These are phyloP conservation scores for Otolemur garnettii DNA, from an alignment of 2,113 vertebrate genomes.

Conservation along the genomic window DNA sequence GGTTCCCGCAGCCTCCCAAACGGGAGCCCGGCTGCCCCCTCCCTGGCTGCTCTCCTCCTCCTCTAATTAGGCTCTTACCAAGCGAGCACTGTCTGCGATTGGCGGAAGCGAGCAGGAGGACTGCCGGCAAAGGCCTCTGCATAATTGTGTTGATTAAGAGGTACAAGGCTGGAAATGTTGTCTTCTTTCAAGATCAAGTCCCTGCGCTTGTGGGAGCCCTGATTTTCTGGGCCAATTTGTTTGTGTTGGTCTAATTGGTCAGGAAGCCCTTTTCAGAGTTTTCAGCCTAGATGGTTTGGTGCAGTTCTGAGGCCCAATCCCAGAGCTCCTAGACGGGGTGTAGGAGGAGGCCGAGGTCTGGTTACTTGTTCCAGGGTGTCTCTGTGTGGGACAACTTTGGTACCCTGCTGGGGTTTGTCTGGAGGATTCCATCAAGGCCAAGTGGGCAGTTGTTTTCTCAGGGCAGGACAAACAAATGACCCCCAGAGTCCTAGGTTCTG, in stretches of 20 bases:
- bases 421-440: not conserved
- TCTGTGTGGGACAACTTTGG: not conserved
- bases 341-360: not conserved
- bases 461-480: not conserved
- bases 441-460: not conserved
- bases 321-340: not conserved
- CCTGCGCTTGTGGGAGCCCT: slow-evolving; percentile 74
- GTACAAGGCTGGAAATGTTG: slow-evolving; percentile 70
- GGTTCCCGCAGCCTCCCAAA: slow-evolving; percentile 85
- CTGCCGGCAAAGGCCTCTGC: slow-evolving; percentile 70
- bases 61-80: slow-evolving; percentile 91
- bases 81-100: slow-evolving; percentile 78
- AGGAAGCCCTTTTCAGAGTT: slow-evolving; percentile 61
- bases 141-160: slow-evolving; percentile 83
- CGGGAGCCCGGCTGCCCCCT: slow-evolving; percentile 84
- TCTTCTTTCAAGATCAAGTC: slow-evolving; percentile 76
- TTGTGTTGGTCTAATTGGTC: slow-evolving; percentile 75
- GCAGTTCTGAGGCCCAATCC: not conserved
- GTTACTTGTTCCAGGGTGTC: not conserved
- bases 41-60: slow-evolving; percentile 83
- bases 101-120: slow-evolving; percentile 68
- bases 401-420: not conserved
- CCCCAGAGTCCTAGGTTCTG: not conserved
- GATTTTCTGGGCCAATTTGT: slow-evolving; percentile 76
- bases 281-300: not conserved